These are phyloP conservation scores for Neoscelio sp. DNA, from an alignment of 2,888 invertebrate species.

Conservation along the genomic window DNA sequence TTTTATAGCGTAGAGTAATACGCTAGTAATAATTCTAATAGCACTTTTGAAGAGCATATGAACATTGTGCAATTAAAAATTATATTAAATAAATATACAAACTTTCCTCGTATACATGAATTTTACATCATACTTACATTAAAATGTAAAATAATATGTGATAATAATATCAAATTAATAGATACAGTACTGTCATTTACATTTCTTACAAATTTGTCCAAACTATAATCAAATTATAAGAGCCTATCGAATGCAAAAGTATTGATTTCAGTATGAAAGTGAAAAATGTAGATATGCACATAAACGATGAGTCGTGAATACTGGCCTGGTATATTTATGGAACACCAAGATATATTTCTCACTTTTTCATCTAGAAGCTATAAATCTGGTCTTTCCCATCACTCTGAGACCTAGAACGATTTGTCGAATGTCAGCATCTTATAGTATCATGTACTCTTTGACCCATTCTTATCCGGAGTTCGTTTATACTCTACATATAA, in stretches of 20 bases:
- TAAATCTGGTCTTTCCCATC: constrained; percentile 75
- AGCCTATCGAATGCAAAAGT: constrained; percentile 25
- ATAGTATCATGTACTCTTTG: constrained; percentile 51
- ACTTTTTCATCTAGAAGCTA: constrained; percentile 69
- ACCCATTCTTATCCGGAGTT: constrained; percentile 30
- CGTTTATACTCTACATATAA: constrained; percentile 27
- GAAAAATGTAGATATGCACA: constrained; percentile 58
- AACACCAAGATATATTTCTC: constrained; percentile 54
- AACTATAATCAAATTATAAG: constrained; percentile 29
- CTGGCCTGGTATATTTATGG: constrained; percentile 53
- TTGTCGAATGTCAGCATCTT: constrained; percentile 76
- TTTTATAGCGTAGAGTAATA: constrained; percentile 7
- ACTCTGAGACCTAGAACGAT: constrained; percentile 75
- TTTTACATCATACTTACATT: too few relatives aligned
- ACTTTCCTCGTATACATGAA: too few relatives aligned
- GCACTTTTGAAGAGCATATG: neutral
- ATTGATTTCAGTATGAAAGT: constrained; percentile 44
- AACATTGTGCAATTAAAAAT: constrained; percentile 6
- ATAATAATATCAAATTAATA: neutral
- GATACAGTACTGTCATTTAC: neutral
- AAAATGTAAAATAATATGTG: too few relatives aligned
- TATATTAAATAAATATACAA: too few relatives aligned
- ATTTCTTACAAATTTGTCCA: constrained; percentile 2
- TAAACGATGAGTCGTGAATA: constrained; percentile 54
- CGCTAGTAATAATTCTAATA: constrained; percentile 6